These are phyloP conservation scores for Phataginus tricuspis DNA, from an alignment of 2,797 vertebrate species.

Conservation along the genomic window DNA sequence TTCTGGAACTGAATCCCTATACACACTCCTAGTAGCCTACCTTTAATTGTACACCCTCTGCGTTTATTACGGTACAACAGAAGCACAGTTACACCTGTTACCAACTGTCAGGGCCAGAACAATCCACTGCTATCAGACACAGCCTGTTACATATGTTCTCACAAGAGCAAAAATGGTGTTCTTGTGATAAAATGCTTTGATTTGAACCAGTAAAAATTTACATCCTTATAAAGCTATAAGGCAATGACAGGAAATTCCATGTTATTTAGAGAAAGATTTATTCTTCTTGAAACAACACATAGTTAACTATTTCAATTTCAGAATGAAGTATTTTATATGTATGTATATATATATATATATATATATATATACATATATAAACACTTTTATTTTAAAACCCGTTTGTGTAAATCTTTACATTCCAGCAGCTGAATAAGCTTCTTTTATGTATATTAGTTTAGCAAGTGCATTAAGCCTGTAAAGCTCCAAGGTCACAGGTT, in stretches of 20 bases:
- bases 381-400: slow-evolving; percentile 43
- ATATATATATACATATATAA: neutral
- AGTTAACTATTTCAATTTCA: slow-evolving; percentile 10
- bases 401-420: slow-evolving; percentile 27
- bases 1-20: neutral
- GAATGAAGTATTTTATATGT: neutral
- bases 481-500: slow-evolving; percentile 36
- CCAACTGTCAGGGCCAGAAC: neutral
- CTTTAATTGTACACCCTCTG: neutral
- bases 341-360: neutral
- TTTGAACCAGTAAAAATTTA: neutral
- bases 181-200: neutral
- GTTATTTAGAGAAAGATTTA: neutral
- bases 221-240: slow-evolving; percentile 7
- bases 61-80: neutral
- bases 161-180: neutral
- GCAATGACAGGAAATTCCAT: neutral
- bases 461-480: slow-evolving; percentile 41
- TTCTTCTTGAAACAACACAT: neutral
- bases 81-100: neutral
- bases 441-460: slow-evolving; percentile 44
- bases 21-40: neutral
- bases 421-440: neutral
- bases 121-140: neutral
- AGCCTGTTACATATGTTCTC: neutral